Conservation (phyloP, 2,888 invertebrate species). For the Melipona beecheii region DNA sequence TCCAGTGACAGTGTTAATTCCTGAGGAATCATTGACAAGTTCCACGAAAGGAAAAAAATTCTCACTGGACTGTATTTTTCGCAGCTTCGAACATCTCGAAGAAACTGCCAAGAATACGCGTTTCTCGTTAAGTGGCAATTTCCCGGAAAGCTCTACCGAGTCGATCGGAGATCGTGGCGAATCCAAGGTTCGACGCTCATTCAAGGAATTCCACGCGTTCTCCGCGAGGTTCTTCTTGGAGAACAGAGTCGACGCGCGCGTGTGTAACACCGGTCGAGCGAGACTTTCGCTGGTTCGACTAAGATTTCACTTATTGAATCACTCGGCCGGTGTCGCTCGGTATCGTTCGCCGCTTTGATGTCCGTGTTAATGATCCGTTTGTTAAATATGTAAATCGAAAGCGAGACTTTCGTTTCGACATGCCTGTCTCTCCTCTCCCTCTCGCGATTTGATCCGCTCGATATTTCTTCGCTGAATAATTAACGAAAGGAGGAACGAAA, state of each 20-base stretch:
- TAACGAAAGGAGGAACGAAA: slow-evolving; percentile 1
- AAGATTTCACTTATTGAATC: slow-evolving; percentile 55
- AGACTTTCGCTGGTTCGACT: slow-evolving; percentile 39
- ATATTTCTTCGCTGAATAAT: background rate
- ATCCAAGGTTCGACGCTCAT: slow-evolving; percentile 9
- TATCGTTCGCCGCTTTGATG: slow-evolving; percentile 15
- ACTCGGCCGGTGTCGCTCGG: slow-evolving; percentile 2
- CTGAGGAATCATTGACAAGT: too few species aligned
- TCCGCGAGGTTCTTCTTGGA: background rate
- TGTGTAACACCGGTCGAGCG: background rate
- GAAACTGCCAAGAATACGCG: too few species aligned
- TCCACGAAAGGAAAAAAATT: too few species aligned
- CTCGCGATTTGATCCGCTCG: slow-evolving; percentile 5
- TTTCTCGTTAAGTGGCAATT: background rate
- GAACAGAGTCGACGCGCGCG: background rate
- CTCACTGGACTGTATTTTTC: too few species aligned
- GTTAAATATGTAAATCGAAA: slow-evolving; percentile 43
- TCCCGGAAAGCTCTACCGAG: background rate
- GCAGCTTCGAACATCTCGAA: too few species aligned
- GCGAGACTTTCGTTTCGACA: slow-evolving; percentile 27
- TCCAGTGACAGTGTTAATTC: background rate
- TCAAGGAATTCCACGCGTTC: background rate
- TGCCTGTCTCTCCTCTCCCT: too few species aligned
- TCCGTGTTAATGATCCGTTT: slow-evolving; percentile 34
- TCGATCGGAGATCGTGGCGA: background rate